These are phyloP conservation scores for Discoglossus pictus DNA, from an alignment of 2,797 vertebrate genomes.

Conservation along the genomic window DNA sequence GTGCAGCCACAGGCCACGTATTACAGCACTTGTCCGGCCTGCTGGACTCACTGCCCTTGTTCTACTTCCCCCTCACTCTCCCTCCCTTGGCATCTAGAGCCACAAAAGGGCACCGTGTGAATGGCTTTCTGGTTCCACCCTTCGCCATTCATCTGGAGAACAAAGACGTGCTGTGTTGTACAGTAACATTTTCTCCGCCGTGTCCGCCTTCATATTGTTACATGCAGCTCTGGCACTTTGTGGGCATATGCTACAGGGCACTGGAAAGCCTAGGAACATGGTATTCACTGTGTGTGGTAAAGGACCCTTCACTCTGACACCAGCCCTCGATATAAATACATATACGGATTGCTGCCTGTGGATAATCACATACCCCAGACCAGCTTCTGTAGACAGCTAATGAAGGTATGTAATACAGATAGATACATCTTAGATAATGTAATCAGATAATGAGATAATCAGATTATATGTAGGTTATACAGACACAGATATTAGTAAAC, in stretches of 20 bases:
- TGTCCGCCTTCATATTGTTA: constrained; percentile 27
- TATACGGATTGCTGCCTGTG: constrained; percentile 11
- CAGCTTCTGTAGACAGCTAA: too few species aligned
- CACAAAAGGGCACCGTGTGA: constrained; percentile 44
- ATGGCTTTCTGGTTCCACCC: constrained; percentile 18
- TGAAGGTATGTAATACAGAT: too few species aligned
- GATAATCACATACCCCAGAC: too few species aligned
- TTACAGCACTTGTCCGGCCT: not conserved
- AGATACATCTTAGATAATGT: too few species aligned
- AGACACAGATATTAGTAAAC: too few species aligned
- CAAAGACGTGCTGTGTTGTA: constrained; percentile 40
- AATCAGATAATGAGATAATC: too few species aligned
- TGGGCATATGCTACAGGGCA: constrained; percentile 14
- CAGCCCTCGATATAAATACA: constrained; percentile 2
- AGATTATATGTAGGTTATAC: too few species aligned
- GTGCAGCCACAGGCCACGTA: constrained; percentile 13
- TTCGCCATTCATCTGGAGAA: constrained; percentile 25
- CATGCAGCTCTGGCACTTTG: constrained; percentile 26
- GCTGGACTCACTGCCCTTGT: not conserved
- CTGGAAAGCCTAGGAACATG: constrained; percentile 26
- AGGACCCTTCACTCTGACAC: too few species aligned
- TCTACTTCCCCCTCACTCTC: constrained; percentile 25
- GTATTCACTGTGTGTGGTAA: not conserved
- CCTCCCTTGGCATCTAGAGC: constrained; percentile 39
- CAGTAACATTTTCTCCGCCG: constrained; percentile 34